Conservation (phyloP, 2,113 vertebrate species). For the Hippolais icterina region DNA sequence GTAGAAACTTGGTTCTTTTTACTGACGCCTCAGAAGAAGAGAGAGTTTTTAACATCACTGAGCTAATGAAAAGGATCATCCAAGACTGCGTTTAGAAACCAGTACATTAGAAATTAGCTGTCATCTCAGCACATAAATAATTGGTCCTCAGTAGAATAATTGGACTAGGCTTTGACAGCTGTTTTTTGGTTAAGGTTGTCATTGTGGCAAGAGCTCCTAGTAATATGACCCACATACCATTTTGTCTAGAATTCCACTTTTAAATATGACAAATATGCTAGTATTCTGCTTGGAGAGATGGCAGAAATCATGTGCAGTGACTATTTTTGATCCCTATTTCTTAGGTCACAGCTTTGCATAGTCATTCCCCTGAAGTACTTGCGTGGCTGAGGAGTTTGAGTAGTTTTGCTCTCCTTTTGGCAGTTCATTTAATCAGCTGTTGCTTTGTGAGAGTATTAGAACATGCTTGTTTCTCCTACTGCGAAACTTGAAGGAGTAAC, state of each 20-base stretch:
- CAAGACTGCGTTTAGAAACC: neutral
- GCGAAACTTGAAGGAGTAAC: neutral
- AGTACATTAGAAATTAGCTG: neutral
- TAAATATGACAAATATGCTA: neutral
- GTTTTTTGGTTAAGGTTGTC: neutral
- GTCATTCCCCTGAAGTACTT: neutral
- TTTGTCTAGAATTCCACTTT: conserved; percentile 3
- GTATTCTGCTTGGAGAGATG: neutral
- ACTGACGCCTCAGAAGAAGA: neutral
- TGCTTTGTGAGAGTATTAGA: neutral
- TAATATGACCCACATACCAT: neutral
- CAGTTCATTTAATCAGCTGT: neutral
- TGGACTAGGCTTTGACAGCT: neutral
- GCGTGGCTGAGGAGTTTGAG: neutral
- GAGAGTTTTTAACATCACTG: neutral
- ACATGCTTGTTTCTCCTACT: neutral
- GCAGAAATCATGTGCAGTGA: neutral
- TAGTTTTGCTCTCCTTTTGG: neutral
- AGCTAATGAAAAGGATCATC: neutral
- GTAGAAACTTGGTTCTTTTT: neutral
- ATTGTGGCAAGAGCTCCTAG: neutral
- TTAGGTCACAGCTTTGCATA: neutral
- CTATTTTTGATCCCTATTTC: neutral
- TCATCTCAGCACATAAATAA: neutral
- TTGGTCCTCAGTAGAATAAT: neutral